Evolutionary conservation across 2,888 invertebrate genomes (phyloP).

Genomic region (Tetragonisca angustula): DNA sequence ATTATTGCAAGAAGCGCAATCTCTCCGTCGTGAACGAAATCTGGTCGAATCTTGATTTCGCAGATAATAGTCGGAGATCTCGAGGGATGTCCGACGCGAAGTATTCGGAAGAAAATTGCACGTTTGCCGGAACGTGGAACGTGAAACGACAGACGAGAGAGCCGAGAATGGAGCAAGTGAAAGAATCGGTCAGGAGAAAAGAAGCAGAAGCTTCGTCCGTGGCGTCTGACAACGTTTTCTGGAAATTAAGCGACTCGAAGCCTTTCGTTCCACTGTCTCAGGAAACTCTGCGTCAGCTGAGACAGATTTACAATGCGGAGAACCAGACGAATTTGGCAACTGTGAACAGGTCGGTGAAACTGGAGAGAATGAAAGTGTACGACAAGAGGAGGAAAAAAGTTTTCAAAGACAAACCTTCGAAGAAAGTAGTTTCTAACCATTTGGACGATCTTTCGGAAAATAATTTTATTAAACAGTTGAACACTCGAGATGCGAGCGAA

Average conservation of each 20-base stretch:
- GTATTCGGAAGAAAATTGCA: background rate
- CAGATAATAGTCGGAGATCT: background rate
- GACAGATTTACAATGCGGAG: slow-evolving; percentile 32
- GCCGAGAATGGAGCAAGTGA: background rate
- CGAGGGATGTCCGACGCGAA: background rate
- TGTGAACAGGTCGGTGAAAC: slow-evolving; percentile 49
- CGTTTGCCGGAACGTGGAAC: background rate
- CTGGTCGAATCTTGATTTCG: slow-evolving; percentile 51
- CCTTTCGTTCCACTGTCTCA: slow-evolving; percentile 64
- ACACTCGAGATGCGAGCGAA: background rate
- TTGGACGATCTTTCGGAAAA: background rate
- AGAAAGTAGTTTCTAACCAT: slow-evolving; percentile 1
- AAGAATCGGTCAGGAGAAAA: background rate
- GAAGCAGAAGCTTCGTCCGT: background rate
- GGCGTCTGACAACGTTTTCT: slow-evolving; percentile 30
- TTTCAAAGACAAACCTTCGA: background rate
- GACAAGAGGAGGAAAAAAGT: slow-evolving; percentile 54
- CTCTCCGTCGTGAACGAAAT: slow-evolving; percentile 46
- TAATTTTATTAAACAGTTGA: background rate
- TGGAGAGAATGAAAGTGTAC: slow-evolving; percentile 65
- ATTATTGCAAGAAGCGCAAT: slow-evolving; percentile 5
- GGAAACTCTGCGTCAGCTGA: slow-evolving; percentile 56
- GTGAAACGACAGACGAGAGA: background rate
- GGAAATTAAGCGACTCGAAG: slow-evolving; percentile 65
- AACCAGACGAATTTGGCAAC: background rate